Base-by-base conservation (phyloP, 2,113 vertebrate genomes). In the Zapornia atra region DNA sequence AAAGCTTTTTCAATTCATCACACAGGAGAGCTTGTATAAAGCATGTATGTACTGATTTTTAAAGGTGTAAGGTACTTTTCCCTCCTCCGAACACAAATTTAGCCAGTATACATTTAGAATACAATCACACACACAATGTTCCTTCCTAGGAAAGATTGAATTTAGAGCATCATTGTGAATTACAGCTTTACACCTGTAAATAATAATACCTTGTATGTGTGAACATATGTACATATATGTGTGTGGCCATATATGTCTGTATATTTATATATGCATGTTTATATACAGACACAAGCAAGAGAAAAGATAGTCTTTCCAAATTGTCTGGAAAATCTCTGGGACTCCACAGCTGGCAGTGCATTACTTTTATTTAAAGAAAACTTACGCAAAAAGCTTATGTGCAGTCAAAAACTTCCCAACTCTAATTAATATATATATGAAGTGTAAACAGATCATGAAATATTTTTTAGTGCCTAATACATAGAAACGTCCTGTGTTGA, bases 391-490 rank as follows among this genome's bases (percentile, higher is more conserved):
- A 70, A 93, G 66, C 72, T 95, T 91, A 66, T 75, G 75, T 90
- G 68, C 57, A 91, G 77, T 96, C 91, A 90, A 73, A 96, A 96
- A 96, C 50, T 90, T 92, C 81, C 71, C 36, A 1, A 11, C 51
- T 94, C 82, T 96, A 95, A 96, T 96, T 97, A 94, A 94, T 90
- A 80, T 77, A 88, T 71, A 75, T 71, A 88, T 59, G 80, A 93
- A 96, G 88, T 63, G 87, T 88, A 96, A 96, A 97, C 57, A 88
- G 70, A 51, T 94, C 94, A 84, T 82, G 96, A 94, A 94, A 94
- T 96, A 82, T 96, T 85, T 96, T 97, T 96, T 92, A 86, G 51
- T 80, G 95, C 51, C 85, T 95, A 94, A 94, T 95, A 82, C 72
- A 76, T 72, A 81, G 83, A 92, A 94, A 85, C 40, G 77, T 91